phyloP scores from a whole-genome alignment of 53 echinoderm and acorn worm species.

The Astropecten irregularis region DNA sequence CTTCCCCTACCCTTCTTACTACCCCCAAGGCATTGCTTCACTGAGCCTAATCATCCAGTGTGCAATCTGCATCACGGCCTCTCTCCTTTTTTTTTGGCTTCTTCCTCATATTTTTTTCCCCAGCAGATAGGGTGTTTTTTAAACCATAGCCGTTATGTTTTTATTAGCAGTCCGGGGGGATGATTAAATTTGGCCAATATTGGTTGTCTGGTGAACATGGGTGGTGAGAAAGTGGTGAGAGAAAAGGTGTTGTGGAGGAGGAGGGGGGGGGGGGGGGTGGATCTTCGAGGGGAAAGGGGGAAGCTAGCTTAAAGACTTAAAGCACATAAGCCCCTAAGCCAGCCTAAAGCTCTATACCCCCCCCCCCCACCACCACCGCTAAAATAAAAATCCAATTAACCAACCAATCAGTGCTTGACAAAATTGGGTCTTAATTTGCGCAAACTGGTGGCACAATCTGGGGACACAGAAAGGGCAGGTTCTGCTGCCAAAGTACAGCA shows the following conservation, averaged over 20 bases:
- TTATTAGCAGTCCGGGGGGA: neutral
- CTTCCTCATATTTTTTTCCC: too few species aligned
- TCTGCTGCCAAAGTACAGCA: neutral
- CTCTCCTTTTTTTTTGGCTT: neutral
- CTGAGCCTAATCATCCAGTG: slow-evolving; percentile 25
- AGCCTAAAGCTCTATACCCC: neutral
- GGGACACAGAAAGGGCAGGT: neutral
- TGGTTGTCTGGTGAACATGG: slow-evolving; percentile 13
- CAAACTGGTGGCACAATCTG: slow-evolving; percentile 28
- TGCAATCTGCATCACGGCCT: slow-evolving; percentile 35
- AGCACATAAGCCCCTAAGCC: slow-evolving; percentile 24
- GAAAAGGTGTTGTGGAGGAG: neutral
- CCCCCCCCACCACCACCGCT: too few species aligned
- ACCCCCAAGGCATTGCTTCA: slow-evolving; percentile 35
- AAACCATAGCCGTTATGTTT: slow-evolving; percentile 1
- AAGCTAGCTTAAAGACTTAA: neutral
- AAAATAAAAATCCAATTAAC: slow-evolving; percentile 51
- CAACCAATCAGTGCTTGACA: slow-evolving; percentile 18
- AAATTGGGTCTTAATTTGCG: slow-evolving; percentile 37
- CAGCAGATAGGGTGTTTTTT: too few species aligned
- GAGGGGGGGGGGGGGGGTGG: neutral
- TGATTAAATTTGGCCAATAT: slow-evolving; percentile 47
- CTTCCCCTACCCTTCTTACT: too few species aligned
- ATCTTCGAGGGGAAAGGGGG: neutral
- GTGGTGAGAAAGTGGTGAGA: neutral